These are phyloP conservation scores for Seira sanloemensis DNA, from an alignment of 2,888 invertebrate genomes.

Conservation along the genomic window DNA sequence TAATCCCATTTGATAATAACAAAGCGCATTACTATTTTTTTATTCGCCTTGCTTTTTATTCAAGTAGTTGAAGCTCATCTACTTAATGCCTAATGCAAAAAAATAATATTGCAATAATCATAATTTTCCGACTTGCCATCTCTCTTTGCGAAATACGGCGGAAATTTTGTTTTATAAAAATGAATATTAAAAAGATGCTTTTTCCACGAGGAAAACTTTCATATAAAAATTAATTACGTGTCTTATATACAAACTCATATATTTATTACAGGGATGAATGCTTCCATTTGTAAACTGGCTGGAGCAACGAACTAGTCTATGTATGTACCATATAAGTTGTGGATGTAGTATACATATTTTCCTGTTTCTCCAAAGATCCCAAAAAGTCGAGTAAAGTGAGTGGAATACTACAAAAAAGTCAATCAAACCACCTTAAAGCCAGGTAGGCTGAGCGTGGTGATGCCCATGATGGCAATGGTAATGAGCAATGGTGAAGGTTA, in stretches of 20 bases:
- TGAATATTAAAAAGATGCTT: background rate
- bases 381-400: constrained; percentile 12
- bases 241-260: background rate
- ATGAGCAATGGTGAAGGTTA: constrained; percentile 69
- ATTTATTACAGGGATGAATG: background rate
- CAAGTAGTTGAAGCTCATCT: no score
- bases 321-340: no score
- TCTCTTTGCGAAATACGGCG: no score
- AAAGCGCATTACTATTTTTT: no score
- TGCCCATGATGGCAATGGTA: constrained; percentile 15
- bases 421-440: constrained; percentile 58
- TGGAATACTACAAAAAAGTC: constrained; percentile 45
- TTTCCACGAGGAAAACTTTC: background rate
- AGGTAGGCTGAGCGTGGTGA: constrained; percentile 45
- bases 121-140: no score
- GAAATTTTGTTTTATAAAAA: no score
- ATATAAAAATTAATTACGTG: background rate
- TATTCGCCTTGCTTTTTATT: no score
- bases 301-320: constrained; percentile 42
- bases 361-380: constrained; percentile 17
- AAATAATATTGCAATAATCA: no score
- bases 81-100: no score
- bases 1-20: no score
- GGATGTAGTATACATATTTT: constrained; percentile 25
- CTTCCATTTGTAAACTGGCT: constrained; percentile 28